phyloP scores from a whole-genome alignment of 2,113 vertebrate species.

The Amblyopsis rosae region DNA sequence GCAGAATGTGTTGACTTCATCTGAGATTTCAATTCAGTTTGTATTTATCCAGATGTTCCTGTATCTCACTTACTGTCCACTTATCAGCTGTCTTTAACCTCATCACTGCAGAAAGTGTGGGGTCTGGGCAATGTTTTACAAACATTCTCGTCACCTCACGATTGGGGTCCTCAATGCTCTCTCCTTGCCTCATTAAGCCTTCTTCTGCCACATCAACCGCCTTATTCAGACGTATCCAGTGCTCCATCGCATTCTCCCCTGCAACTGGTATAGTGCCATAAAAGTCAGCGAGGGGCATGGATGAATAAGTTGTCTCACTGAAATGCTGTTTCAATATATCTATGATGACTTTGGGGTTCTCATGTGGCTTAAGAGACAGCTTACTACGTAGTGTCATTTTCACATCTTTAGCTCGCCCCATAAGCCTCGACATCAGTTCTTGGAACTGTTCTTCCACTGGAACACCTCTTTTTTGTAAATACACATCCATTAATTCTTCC shows the following conservation, averaged over 20 bases:
- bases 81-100: neutral
- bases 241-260: conserved; percentile 4
- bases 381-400: neutral
- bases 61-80: neutral
- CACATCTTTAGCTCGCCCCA: neutral
- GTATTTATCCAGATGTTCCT: neutral
- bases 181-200: neutral
- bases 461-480: conserved; percentile 22
- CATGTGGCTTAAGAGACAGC: neutral
- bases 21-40: neutral
- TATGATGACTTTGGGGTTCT: neutral
- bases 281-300: conserved; percentile 21
- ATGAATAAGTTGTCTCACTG: conserved; percentile 9
- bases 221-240: conserved; percentile 22
- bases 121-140: neutral
- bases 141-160: conserved; percentile 6
- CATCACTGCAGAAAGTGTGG: neutral
- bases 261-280: conserved; percentile 10
- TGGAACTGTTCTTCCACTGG: neutral
- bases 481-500: conserved; percentile 21
- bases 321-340: conserved; percentile 18
- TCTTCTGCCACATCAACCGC: conserved; percentile 11
- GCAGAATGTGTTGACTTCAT: neutral
- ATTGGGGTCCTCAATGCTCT: neutral
- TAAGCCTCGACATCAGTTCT: conserved; percentile 23